Evolutionary conservation across 2,888 invertebrate species (phyloP).

Genomic region (Synanthedon tipuliformis): DNA sequence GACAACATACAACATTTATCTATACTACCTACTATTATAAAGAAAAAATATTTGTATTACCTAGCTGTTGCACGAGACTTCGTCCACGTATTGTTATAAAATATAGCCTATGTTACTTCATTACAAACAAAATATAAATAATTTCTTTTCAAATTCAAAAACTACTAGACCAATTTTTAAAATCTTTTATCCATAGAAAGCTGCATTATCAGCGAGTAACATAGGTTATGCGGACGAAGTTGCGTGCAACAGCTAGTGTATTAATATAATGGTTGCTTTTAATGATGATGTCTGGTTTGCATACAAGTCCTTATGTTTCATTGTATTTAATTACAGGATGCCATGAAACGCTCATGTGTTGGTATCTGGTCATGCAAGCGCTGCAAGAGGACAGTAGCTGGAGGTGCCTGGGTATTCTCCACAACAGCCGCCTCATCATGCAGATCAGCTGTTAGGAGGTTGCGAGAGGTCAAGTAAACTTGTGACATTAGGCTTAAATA

Average conservation of each 20-base stretch:
- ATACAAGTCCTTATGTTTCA: neutral
- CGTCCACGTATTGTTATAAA: too few relatives aligned
- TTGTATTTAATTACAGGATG: slow-evolving; percentile 76
- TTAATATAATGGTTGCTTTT: slow-evolving; percentile 1
- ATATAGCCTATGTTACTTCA: too few relatives aligned
- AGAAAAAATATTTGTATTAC: too few relatives aligned
- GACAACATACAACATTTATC: too few relatives aligned
- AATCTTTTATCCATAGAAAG: too few relatives aligned
- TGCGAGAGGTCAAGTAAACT: slow-evolving; percentile 82
- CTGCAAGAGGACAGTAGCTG: slow-evolving; percentile 96
- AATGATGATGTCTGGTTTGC: neutral
- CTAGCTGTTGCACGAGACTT: too few relatives aligned
- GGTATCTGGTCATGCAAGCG: slow-evolving; percentile 99
- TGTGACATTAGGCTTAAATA: slow-evolving; percentile 52
- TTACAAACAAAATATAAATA: too few relatives aligned
- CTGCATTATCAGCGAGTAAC: too few relatives aligned
- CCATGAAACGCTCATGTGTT: slow-evolving; percentile 97
- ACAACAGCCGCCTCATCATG: slow-evolving; percentile 98
- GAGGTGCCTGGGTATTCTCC: slow-evolving; percentile 99
- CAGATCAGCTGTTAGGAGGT: slow-evolving; percentile 95
- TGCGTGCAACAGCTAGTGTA: neutral
- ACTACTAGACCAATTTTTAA: too few relatives aligned
- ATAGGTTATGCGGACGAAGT: too few relatives aligned
- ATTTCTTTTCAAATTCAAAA: too few relatives aligned
- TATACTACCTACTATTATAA: too few relatives aligned